phyloP scores from a whole-genome alignment of 2,888 invertebrate genomes.

The Strigamia crassipes region DNA sequence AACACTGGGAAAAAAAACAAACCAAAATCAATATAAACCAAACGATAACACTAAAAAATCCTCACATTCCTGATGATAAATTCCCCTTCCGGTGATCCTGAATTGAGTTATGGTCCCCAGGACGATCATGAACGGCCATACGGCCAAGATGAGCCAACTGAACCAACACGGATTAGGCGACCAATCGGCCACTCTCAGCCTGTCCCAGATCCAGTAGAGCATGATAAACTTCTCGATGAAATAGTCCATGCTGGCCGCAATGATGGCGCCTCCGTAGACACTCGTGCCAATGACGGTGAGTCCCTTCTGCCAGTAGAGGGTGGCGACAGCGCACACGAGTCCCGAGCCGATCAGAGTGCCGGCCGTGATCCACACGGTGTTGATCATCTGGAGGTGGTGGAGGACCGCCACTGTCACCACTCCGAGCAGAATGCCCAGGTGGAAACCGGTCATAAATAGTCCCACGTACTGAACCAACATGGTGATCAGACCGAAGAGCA shows the following conservation, averaged over 20 bases:
- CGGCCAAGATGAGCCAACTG: conserved; percentile 73
- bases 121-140: conserved; percentile 73
- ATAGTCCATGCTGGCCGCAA: conserved; percentile 73
- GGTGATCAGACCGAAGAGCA: conserved; percentile 77
- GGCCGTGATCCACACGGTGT: conserved; percentile 73
- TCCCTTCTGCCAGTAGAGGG: conserved; percentile 75
- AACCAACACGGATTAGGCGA: conserved; percentile 68
- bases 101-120: conserved; percentile 72
- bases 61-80: conserved; percentile 60
- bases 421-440: conserved; percentile 68
- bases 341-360: conserved; percentile 71
- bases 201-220: conserved; percentile 71
- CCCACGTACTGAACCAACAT: conserved; percentile 82
- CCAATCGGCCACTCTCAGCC: conserved; percentile 63
- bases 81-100: conserved; percentile 69
- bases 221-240: conserved; percentile 73
- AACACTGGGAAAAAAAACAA: conserved; percentile 56
- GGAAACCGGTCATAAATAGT: conserved; percentile 78
- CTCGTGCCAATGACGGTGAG: conserved; percentile 75
- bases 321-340: conserved; percentile 71
- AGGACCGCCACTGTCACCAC: conserved; percentile 58
- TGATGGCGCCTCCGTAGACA: conserved; percentile 75
- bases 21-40: neutral
- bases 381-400: conserved; percentile 66
- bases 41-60: conserved; percentile 59